Percentiles rank a stretch among this genome's conserved stretches.
These are phyloP conservation scores for Diarsia dahlii DNA, from an alignment of 2,888 invertebrate genomes.

Conservation along the genomic window DNA sequence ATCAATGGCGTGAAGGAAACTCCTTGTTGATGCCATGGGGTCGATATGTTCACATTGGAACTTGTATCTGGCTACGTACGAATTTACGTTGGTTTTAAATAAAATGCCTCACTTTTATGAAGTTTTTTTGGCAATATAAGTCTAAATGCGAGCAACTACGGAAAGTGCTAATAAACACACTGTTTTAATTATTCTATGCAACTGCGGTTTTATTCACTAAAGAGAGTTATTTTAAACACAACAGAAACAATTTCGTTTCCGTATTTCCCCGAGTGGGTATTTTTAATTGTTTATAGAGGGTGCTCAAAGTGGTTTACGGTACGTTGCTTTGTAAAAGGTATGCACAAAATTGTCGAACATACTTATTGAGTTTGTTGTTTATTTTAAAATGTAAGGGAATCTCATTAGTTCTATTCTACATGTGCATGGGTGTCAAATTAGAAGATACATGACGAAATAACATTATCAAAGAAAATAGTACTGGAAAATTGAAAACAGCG, in stretches of 20 bases:
- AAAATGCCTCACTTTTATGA: background rate
- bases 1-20: too few relatives aligned
- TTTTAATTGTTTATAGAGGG: slow-evolving; percentile 31
- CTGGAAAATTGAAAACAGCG: too few relatives aligned
- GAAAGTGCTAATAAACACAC: background rate
- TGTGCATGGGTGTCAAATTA: background rate
- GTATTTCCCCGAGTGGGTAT: slow-evolving; percentile 38
- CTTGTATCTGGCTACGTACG: too few relatives aligned
- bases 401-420: background rate
- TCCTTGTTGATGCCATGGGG: too few relatives aligned
- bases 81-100: too few relatives aligned
- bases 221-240: background rate
- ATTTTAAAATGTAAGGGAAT: slow-evolving; percentile 6
- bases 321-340: slow-evolving; percentile 38
- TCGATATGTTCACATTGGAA: too few relatives aligned
- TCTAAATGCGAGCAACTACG: background rate
- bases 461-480: too few relatives aligned
- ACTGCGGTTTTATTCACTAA: background rate
- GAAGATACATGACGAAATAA: too few relatives aligned
- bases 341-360: slow-evolving; percentile 17
- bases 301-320: slow-evolving; percentile 50
- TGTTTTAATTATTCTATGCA: background rate
- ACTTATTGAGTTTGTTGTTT: slow-evolving; percentile 18
- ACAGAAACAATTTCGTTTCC: slow-evolving; percentile 5
- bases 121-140: background rate